Evolutionary conservation across 1,140 invertebrate genomes (phyloP), one percentile per base, ranked within the genome.

Genomic region (Vanessa atalanta): DNA sequence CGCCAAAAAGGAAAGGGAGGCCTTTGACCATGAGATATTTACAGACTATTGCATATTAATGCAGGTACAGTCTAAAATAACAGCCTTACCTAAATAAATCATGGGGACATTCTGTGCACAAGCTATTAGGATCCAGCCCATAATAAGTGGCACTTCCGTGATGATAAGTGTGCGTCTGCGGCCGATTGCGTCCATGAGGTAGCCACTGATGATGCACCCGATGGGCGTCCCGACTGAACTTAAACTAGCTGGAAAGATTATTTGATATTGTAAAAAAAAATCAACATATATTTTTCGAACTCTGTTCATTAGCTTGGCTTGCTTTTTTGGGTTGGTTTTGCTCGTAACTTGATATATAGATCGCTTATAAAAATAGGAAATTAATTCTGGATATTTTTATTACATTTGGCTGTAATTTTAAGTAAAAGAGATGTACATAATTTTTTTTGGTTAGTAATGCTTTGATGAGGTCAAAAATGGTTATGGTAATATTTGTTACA

Each of bases 181-280:
- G 0, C 96, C 96, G 47, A 96, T 93, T 65, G 87, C 81, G 81
- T 96, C 96, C 95, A 96, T 96, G 76, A 96, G 88, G 65, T 95
- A 95, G 0, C 96, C 96, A 69, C 95, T 95, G 8, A 95, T 48
- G 1, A 96, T 90, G 73, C 96, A 96, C 2, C 96, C 96, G 14
- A 96, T 93, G 1, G 96, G 96, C 0, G 96, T 96, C 0, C 95
- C 95, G 13, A 95, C 95, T 0, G 96, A 94, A 60, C 95, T 95
- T 75, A 96, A 93, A 86, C 95, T 96, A 1, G 96, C 96, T 96
- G 93, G 3, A 70, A 53, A 63, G 37, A 61, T 37, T 37, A 9
- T 37, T 16, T 7, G 2, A 60, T 4, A 31, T 13, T 60, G 23
- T 26, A 13, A 60, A 51, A 51, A 51, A 1, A n/a, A 51, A 31